phyloP scores from a whole-genome alignment of 2,888 invertebrate species.

The Leucophenga montana region DNA sequence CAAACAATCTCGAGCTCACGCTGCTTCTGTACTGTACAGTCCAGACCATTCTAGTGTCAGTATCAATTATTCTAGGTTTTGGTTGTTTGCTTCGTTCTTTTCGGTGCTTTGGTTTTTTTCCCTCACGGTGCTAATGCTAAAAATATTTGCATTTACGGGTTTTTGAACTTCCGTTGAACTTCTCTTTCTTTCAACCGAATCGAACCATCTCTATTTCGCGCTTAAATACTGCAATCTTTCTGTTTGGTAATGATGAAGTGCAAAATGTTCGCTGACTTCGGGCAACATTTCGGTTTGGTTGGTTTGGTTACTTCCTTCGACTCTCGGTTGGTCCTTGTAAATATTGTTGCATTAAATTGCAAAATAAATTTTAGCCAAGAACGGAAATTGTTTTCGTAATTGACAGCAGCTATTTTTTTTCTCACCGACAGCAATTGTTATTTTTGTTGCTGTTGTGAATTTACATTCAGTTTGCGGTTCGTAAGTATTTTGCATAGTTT shows the following conservation, averaged over 20 bases:
- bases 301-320: background rate
- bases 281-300: slow-evolving; percentile 22
- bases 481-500: slow-evolving; percentile 4
- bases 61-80: slow-evolving; percentile 61
- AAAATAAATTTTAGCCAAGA: slow-evolving; percentile 20
- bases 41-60: slow-evolving; percentile 50
- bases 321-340: background rate
- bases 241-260: slow-evolving; percentile 38
- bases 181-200: background rate
- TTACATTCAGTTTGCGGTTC: background rate
- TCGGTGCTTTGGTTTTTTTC: slow-evolving; percentile 23
- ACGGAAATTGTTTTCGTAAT: slow-evolving; percentile 28
- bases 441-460: slow-evolving; percentile 2
- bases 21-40: background rate
- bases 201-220: background rate
- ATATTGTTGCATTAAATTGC: slow-evolving; percentile 24
- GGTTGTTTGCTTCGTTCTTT: slow-evolving; percentile 29
- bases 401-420: slow-evolving; percentile 12
- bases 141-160: slow-evolving; percentile 56
- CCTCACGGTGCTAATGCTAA: too few relatives aligned
- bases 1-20: background rate
- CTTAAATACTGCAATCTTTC: slow-evolving; percentile 7
- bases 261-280: slow-evolving; percentile 47
- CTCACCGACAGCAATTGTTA: background rate
- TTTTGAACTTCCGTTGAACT: background rate